Conservation (phyloP, 2,888 invertebrate species). For the Sericinus montela region DNA sequence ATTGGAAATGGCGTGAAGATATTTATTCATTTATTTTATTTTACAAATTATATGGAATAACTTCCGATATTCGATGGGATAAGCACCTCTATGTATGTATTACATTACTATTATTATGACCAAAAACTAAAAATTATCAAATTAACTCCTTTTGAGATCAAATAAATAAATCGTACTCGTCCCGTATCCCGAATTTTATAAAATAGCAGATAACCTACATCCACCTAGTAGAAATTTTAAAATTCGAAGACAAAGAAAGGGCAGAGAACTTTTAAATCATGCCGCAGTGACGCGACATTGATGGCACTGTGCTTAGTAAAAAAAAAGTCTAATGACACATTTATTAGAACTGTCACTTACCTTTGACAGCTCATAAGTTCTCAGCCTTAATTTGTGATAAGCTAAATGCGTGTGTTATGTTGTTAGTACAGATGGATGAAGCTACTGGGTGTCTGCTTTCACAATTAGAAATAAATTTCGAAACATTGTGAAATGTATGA, state of each 20-base stretch:
- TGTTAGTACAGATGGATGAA: conserved; percentile 39
- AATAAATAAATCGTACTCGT: too few relatives aligned
- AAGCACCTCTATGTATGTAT: too few relatives aligned
- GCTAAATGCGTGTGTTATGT: conserved; percentile 50
- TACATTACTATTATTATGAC: too few relatives aligned
- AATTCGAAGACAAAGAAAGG: conserved; percentile 72
- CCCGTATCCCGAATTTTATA: neutral
- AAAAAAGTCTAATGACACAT: conserved; percentile 67
- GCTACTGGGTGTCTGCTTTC: conserved; percentile 68
- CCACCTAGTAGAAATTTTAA: conserved; percentile 34
- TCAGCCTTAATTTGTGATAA: conserved; percentile 73
- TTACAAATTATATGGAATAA: too few relatives aligned
- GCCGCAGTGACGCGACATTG: conserved; percentile 66
- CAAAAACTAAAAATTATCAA: too few relatives aligned
- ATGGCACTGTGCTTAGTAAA: conserved; percentile 47
- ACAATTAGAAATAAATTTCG: conserved; percentile 35
- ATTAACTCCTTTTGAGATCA: too few relatives aligned
- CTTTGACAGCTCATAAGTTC: conserved; percentile 69
- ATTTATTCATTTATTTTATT: too few relatives aligned
- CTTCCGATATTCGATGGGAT: too few relatives aligned
- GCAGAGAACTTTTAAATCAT: conserved; percentile 73
- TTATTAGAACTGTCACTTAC: conserved; percentile 71
- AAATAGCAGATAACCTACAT: conserved; percentile 10
- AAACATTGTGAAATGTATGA: conserved; percentile 8
- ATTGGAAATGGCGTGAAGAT: too few relatives aligned